These are phyloP conservation scores for Protomyctophum bolini DNA, from an alignment of 2,113 vertebrate species.

Conservation along the genomic window DNA sequence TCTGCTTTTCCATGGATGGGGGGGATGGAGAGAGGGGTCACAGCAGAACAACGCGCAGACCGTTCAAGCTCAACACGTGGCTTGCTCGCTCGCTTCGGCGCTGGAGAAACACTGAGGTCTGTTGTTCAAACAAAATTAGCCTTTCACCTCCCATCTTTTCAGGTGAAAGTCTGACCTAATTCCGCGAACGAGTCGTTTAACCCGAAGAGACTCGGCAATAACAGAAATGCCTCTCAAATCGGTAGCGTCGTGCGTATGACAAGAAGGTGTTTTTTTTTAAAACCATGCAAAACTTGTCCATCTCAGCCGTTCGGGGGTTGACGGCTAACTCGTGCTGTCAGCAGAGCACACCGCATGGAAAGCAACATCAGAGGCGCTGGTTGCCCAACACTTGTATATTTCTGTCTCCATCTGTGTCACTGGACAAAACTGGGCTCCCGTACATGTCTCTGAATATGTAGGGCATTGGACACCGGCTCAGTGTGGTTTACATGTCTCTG, in stretches of 20 bases:
- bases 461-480: constrained; percentile 71
- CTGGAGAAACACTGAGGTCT: constrained; percentile 38
- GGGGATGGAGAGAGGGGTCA: constrained; percentile 56
- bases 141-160: constrained; percentile 12
- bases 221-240: too few relatives aligned
- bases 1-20: constrained; percentile 57
- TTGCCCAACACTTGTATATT: constrained; percentile 72
- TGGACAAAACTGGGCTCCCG: constrained; percentile 64
- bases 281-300: constrained; percentile 57
- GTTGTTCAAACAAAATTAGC: constrained; percentile 49
- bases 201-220: too few relatives aligned
- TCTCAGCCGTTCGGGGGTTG: constrained; percentile 47
- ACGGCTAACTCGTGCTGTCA: constrained; percentile 69
- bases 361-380: constrained; percentile 66
- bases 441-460: constrained; percentile 69
- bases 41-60: constrained; percentile 57
- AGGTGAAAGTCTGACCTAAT: too few relatives aligned
- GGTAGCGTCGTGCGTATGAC: too few relatives aligned
- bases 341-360: constrained; percentile 63
- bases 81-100: background rate
- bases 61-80: constrained; percentile 27
- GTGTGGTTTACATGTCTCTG: constrained; percentile 73
- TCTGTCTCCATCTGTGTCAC: constrained; percentile 74
- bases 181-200: too few relatives aligned
- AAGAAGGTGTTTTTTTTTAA: constrained; percentile 12